phyloP scores from a whole-genome alignment of 2,888 invertebrate genomes.

The Oligia latruncula region DNA sequence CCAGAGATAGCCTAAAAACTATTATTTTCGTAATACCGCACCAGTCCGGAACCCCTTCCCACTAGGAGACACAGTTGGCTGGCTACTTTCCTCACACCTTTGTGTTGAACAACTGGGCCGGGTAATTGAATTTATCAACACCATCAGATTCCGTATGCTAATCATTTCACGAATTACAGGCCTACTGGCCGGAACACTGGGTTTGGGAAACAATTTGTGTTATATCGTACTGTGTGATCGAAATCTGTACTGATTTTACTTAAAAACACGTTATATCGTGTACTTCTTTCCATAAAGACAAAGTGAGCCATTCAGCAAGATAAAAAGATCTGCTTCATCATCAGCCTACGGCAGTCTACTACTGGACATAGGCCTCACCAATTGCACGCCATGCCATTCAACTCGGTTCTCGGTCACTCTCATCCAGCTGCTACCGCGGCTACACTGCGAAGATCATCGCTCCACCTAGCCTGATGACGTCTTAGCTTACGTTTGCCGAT shows the following conservation, averaged over 20 bases:
- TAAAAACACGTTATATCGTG: not conserved
- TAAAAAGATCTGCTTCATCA: not conserved
- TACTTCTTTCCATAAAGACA: not conserved
- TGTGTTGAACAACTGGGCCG: constrained; percentile 73
- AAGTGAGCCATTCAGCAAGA: not conserved
- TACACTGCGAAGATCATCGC: no score
- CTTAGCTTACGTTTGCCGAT: not conserved
- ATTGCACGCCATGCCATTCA: not conserved
- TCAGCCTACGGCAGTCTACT: not conserved
- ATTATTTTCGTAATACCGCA: not conserved
- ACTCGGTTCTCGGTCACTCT: not conserved
- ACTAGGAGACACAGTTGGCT: constrained; percentile 78
- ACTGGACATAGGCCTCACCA: not conserved
- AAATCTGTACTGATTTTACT: not conserved
- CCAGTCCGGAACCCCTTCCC: constrained; percentile 2
- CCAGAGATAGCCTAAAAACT: not conserved
- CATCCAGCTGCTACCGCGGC: not conserved
- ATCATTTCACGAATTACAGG: constrained; percentile 62
- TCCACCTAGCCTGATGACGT: not conserved
- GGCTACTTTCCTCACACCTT: constrained; percentile 75
- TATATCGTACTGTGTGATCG: constrained; percentile 14
- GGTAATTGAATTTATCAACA: constrained; percentile 76
- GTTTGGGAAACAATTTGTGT: constrained; percentile 30
- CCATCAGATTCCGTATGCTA: constrained; percentile 68
- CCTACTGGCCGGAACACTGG: constrained; percentile 39